Percentiles rank a stretch among this genome's conserved stretches.
These are phyloP conservation scores for Protophormia terraenovae DNA, from an alignment of 2,888 invertebrate genomes.

Conservation along the genomic window DNA sequence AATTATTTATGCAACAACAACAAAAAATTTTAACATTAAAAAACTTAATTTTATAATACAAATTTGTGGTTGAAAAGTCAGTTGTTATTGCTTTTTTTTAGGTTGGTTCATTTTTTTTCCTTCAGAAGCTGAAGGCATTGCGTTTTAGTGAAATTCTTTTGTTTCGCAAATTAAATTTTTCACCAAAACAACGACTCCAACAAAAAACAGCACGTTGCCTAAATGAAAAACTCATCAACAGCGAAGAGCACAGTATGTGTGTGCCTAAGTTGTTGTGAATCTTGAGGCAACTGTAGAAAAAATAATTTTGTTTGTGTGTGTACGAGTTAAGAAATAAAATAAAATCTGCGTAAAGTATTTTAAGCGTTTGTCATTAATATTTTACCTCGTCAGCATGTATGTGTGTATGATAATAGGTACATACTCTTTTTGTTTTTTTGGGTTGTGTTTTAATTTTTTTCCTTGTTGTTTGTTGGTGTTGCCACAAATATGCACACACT, in stretches of 20 bases:
- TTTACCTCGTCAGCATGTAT: constrained; percentile 3
- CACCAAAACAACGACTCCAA: not conserved
- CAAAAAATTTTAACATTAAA: not conserved
- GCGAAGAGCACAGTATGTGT: not conserved
- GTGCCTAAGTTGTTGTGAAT: not conserved
- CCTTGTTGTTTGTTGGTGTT: not conserved
- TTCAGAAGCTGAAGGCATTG: not conserved
- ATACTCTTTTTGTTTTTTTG: not conserved
- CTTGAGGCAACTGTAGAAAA: not conserved
- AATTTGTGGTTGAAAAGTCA: not conserved
- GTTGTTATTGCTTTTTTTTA: not conserved
- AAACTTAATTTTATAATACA: not conserved
- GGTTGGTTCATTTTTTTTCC: not conserved
- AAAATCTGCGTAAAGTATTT: constrained; percentile 30
- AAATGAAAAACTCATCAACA: constrained; percentile 15
- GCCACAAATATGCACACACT: not conserved
- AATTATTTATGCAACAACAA: not conserved
- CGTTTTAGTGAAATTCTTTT: not conserved
- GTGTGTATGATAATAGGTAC: not conserved
- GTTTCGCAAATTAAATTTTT: constrained; percentile 13
- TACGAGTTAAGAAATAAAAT: not conserved
- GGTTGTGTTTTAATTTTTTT: not conserved
- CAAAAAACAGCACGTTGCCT: not conserved
- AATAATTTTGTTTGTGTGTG: not conserved
- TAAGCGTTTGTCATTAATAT: constrained; percentile 24